Conservation (phyloP, 2,113 vertebrate genomes). For the Sander lucioperca region DNA sequence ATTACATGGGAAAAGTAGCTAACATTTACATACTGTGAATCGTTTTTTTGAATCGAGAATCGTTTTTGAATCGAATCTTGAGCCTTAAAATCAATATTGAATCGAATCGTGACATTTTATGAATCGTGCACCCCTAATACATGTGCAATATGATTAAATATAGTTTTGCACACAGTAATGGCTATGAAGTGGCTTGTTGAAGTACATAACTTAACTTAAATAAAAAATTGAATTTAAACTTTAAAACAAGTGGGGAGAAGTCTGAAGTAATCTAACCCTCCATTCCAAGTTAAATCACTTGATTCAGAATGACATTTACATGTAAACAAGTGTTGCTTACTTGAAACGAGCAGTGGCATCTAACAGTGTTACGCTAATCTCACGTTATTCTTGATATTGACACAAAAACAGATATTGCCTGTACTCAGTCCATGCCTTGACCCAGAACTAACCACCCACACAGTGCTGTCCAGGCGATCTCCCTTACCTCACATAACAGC, state of each 20-base stretch:
- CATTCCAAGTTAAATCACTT: background rate
- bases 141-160: background rate
- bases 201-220: background rate
- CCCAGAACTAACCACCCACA: conserved; percentile 21
- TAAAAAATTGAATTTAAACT: background rate
- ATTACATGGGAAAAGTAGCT: too few relatives aligned
- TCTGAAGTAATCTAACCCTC: background rate
- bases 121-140: too few relatives aligned
- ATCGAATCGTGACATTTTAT: too few relatives aligned
- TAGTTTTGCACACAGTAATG: background rate
- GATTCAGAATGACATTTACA: background rate
- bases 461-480: conserved; percentile 19
- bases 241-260: background rate
- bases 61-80: too few relatives aligned
- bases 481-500: conserved; percentile 32
- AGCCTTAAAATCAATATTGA: too few relatives aligned
- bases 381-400: background rate
- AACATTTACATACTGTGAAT: too few relatives aligned
- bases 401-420: background rate
- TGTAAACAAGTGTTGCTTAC: background rate
- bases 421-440: background rate
- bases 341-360: background rate
- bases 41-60: too few relatives aligned
- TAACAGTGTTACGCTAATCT: background rate
- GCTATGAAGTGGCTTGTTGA: too few relatives aligned